Evolutionary conservation across 2,888 invertebrate species (phyloP), one percentile per base, ranked within the genome.

Genomic region (Lithosia quadra): DNA sequence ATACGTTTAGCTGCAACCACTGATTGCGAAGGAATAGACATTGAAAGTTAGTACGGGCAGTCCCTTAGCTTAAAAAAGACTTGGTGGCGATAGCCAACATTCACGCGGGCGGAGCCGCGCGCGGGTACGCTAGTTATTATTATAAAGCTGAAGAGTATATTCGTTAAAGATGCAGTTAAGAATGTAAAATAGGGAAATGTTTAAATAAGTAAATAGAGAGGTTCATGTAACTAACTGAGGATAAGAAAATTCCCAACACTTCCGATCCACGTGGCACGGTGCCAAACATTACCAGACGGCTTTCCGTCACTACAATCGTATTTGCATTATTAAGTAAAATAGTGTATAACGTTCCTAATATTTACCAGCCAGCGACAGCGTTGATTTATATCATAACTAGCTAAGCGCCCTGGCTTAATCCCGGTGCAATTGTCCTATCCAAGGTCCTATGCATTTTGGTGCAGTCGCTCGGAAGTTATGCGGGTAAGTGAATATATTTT

Each of bases 211-310:
- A 71, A 67, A 56, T 69, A 77, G 63, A 71, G 72, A 80, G 75
- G 78, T 75, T 80, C 80, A 80, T 73, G 78, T 78, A 78, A 73
- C 71, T 75, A 78, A 73, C 71, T 61, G 64, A 60, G 75, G 73
- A 75, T 78, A 78, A 78, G 75, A 75, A 69, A 71, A 75, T 73
- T 65, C 71, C 72, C 71, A 78, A 75, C 73, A 78, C 78, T 78
- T 69, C 80, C 80, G 80, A 78, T 72, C 71, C 75, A 63, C 73
- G 65, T 78, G 78, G 78, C 80, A 67, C 55, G 36, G 67, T 71
- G 78, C 78, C 78, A 78, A 72, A 59, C 65, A 68, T 75, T 72
- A 73, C 73, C 68, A 71, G 62, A 70, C 77, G 67, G 69, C 61
- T 62, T 24, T 66, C 69, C 63, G 67, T 34, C 60, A 61, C 61